A percentile compares a stretch with the other conserved stretches of the same genome.
These are phyloP conservation scores for Lanius ludovicianus DNA, from an alignment of 2,113 vertebrate genomes.

Conservation along the genomic window DNA sequence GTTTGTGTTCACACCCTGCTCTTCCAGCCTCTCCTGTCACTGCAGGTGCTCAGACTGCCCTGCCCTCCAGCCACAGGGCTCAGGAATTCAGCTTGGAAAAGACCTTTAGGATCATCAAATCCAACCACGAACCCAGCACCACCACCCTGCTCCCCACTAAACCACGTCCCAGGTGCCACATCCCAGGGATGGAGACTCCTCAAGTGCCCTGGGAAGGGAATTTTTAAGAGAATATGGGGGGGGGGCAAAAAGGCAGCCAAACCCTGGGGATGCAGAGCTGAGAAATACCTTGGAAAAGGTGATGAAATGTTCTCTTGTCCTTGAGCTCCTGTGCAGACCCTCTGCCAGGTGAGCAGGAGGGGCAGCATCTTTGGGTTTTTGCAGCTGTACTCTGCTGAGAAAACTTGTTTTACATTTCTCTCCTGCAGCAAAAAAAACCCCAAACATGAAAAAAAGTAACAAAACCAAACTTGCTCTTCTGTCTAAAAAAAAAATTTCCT, in stretches of 20 bases:
- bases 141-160: background rate
- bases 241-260: background rate
- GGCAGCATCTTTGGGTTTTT: background rate
- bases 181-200: too few species aligned
- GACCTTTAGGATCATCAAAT: background rate
- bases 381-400: background rate
- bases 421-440: background rate
- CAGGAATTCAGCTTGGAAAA: background rate
- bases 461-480: background rate
- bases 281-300: background rate
- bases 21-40: background rate
- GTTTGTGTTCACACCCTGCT: background rate
- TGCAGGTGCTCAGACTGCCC: background rate
- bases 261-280: background rate
- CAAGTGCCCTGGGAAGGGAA: background rate
- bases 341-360: background rate
- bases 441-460: background rate
- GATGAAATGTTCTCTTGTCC: background rate
- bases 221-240: accelerated
- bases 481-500: background rate
- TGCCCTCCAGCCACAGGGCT: background rate
- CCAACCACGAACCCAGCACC: accelerated
- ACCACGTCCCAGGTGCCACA: background rate
- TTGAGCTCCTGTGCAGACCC: background rate
- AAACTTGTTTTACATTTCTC: background rate